phyloP scores from a whole-genome alignment of 2,797 vertebrate species.

The Gymnodraco acuticeps region DNA sequence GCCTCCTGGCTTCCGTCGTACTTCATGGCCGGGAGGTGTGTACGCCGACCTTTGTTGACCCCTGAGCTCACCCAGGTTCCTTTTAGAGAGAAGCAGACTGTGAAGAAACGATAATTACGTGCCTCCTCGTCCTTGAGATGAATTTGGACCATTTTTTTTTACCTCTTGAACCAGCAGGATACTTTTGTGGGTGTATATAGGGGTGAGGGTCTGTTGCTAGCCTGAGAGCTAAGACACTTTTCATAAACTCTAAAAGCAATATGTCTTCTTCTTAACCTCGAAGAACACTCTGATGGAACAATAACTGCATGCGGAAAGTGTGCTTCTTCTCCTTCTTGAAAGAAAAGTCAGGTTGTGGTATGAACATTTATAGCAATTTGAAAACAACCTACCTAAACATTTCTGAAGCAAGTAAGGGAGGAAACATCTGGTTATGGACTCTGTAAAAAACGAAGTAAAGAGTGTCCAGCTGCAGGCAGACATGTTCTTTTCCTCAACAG shows the following conservation, averaged over 20 bases:
- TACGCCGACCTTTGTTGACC: slow-evolving; percentile 74
- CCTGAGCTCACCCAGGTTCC: slow-evolving; percentile 52
- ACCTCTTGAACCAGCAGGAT: not conserved
- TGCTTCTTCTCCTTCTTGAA: too few species aligned
- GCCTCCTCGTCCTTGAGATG: slow-evolving; percentile 55
- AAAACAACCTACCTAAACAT: too few species aligned
- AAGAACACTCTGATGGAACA: too few species aligned
- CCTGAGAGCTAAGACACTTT: not conserved
- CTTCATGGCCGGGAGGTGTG: slow-evolving; percentile 73
- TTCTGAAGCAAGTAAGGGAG: too few species aligned
- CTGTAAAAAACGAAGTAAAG: not conserved
- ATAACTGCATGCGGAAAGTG: too few species aligned
- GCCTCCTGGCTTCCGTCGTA: slow-evolving; percentile 69
- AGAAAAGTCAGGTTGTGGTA: too few species aligned
- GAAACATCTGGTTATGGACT: too few species aligned
- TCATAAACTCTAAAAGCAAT: too few species aligned
- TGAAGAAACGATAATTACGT: slow-evolving; percentile 46
- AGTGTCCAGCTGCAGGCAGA: slow-evolving; percentile 42
- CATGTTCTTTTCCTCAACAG: slow-evolving; percentile 37
- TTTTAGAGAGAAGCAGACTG: slow-evolving; percentile 49
- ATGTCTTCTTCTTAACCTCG: too few species aligned
- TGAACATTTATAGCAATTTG: too few species aligned
- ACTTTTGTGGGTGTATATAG: slow-evolving; percentile 9
- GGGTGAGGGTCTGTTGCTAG: slow-evolving; percentile 2
- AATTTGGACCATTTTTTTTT: slow-evolving; percentile 45